Percentiles rank a stretch among this genome's conserved stretches.
phyloP scores from a whole-genome alignment of 2,113 vertebrate species.

The human (Homo sapiens) region GRCh38 chr1:3451001-3451500 shows the following conservation, averaged over 20 bases:
- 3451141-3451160: too few relatives aligned
- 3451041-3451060: too few relatives aligned
- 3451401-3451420: neutral
- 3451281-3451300: neutral
- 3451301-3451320: neutral
- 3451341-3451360: too few relatives aligned
- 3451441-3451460: neutral
- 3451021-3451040: too few relatives aligned
- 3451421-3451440: too few relatives aligned
- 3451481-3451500: neutral
- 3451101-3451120: too few relatives aligned
- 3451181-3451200: too few relatives aligned
- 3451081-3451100: too few relatives aligned
- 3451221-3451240: neutral
- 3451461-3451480: neutral
- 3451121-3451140: too few relatives aligned
- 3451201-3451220: neutral
- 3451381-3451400: too few relatives aligned
- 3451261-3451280: neutral
- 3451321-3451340: rapidly evolving
- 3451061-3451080: too few relatives aligned
- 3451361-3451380: neutral
- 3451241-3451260: neutral
- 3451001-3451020: neutral
- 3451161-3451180: too few relatives aligned